A percentile compares a stretch with the other conserved stretches of the same genome.
Evolutionary conservation across 2,888 invertebrate species (phyloP).

Genomic region (Scaptomyza parva): DNA sequence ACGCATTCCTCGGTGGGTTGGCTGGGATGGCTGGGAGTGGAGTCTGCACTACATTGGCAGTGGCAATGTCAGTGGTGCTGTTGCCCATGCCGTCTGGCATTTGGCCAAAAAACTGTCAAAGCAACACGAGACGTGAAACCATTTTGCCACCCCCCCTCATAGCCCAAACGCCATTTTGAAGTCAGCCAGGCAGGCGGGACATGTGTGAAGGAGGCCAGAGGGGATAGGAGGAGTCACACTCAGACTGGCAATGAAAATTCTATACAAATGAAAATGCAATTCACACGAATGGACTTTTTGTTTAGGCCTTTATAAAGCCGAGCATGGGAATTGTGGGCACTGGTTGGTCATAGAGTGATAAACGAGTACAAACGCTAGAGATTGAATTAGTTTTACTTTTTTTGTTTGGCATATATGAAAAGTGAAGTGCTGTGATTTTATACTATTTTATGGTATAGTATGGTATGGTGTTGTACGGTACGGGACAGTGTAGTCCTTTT

Average conservation of each 20-base stretch:
- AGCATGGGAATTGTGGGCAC: constrained; percentile 20
- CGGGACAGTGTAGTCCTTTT: constrained; percentile 22
- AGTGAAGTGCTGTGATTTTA: constrained; percentile 33
- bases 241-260: constrained; percentile 73
- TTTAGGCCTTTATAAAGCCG: constrained; percentile 38
- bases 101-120: constrained; percentile 78
- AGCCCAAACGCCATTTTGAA: constrained; percentile 22
- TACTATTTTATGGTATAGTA: constrained; percentile 1
- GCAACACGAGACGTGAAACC: constrained; percentile 69
- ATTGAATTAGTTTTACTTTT: constrained; percentile 76
- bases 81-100: constrained; percentile 57
- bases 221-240: constrained; percentile 45
- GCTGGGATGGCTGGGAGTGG: background rate
- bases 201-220: constrained; percentile 61
- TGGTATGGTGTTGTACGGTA: too few relatives aligned
- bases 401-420: constrained; percentile 36
- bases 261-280: constrained; percentile 80
- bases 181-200: constrained; percentile 37
- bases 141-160: background rate
- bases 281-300: constrained; percentile 66
- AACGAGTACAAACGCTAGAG: constrained; percentile 69
- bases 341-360: constrained; percentile 51
- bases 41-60: constrained; percentile 47
- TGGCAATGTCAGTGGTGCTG: constrained; percentile 38
- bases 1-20: constrained; percentile 68